A percentile compares a stretch with the other conserved stretches of the same genome.
These are phyloP conservation scores for Ditylenchus weischeri DNA, from an alignment of 2,888 invertebrate species.

Conservation along the genomic window DNA sequence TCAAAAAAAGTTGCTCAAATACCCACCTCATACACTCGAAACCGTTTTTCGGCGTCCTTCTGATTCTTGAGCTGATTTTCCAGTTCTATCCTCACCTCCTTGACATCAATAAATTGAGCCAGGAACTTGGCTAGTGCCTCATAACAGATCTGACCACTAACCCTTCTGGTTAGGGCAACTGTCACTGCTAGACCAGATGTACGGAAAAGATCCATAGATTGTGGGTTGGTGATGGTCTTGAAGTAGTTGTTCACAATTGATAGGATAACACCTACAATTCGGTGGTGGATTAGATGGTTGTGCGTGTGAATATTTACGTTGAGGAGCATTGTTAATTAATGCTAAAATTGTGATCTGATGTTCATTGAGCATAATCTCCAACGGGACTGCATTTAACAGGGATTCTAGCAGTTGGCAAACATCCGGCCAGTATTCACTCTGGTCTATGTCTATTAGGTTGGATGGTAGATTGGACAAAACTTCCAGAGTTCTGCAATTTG, in stretches of 20 bases:
- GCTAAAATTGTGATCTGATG: conserved; percentile 3
- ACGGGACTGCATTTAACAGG: conserved; percentile 7
- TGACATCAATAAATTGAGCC: conserved; percentile 3
- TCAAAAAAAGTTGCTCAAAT: not conserved
- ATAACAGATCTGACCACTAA: not conserved
- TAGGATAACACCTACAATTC: not conserved
- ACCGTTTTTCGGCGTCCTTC: not conserved
- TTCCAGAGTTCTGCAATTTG: too few relatives aligned
- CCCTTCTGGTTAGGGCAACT: not conserved
- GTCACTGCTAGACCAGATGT: not conserved
- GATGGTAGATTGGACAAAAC: too few relatives aligned
- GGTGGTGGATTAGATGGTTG: too few relatives aligned
- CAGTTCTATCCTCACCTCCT: not conserved
- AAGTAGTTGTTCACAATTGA: conserved; percentile 9
- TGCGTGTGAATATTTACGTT: not conserved
- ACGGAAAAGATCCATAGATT: not conserved
- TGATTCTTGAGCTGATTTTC: conserved; percentile 4
- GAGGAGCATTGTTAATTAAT: conserved; percentile 11
- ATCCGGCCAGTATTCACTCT: conserved; percentile 15
- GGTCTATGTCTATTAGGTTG: too few relatives aligned
- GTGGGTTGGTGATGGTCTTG: too few relatives aligned
- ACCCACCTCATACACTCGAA: conserved; percentile 11
- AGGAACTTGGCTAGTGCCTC: conserved; percentile 10
- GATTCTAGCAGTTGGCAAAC: conserved; percentile 7
- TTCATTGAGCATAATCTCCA: not conserved